phyloP scores from a whole-genome alignment of 2,888 invertebrate species.

The Helleia helle region DNA sequence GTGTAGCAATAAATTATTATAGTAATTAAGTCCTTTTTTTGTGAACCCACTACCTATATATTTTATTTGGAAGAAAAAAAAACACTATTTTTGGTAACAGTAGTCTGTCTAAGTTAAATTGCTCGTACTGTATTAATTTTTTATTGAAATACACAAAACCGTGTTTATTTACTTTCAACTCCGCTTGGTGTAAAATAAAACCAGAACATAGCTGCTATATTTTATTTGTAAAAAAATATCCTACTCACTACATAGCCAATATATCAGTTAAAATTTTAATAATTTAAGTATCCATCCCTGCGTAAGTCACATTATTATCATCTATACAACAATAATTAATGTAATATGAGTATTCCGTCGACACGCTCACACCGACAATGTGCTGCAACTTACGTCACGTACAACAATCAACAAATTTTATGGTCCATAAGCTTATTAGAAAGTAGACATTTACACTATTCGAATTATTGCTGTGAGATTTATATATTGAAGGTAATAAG shows the following conservation, averaged over 20 bases:
- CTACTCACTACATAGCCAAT: constrained; percentile 80
- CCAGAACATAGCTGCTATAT: constrained; percentile 67
- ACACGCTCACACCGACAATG: constrained; percentile 51
- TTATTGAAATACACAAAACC: too few species aligned
- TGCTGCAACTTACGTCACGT: constrained; percentile 64
- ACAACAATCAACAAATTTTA: constrained; percentile 49
- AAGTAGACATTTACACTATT: constrained; percentile 34
- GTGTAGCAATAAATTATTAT: constrained; percentile 1
- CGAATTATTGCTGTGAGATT: constrained; percentile 14
- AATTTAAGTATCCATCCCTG: constrained; percentile 76
- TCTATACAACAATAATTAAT: constrained; percentile 72
- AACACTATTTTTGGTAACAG: too few species aligned
- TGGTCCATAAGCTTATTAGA: constrained; percentile 60
- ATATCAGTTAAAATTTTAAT: constrained; percentile 75
- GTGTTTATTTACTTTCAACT: too few species aligned
- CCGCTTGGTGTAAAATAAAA: constrained; percentile 32
- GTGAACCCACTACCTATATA: too few species aligned
- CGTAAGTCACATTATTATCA: constrained; percentile 74
- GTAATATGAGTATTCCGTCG: constrained; percentile 68
- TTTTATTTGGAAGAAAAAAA: too few species aligned
- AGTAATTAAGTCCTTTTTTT: too few species aligned
- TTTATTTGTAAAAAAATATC: constrained; percentile 83
- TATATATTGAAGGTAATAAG: constrained; percentile 15
- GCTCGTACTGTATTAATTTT: too few species aligned
- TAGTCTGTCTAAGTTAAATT: too few species aligned